These are phyloP conservation scores for Sebastes oblongus DNA, from an alignment of 2,797 vertebrate genomes.

Conservation along the genomic window DNA sequence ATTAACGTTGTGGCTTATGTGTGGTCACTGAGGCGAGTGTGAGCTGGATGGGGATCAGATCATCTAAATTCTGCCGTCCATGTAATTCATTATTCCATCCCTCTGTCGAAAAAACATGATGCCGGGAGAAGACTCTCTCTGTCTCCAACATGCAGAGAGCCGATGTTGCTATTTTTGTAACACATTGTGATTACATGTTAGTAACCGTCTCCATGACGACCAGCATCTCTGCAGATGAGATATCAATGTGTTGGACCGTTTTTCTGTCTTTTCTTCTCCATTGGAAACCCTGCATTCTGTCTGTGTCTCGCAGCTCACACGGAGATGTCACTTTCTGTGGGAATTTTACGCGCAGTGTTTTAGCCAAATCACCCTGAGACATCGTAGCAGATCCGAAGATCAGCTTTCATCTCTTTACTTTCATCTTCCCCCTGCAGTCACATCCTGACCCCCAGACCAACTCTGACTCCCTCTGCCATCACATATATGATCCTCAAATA, in stretches of 20 bases:
- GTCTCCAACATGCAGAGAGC: slow-evolving; percentile 1
- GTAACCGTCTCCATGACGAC: slow-evolving; percentile 63
- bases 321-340: neutral
- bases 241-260: slow-evolving; percentile 9
- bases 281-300: neutral
- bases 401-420: slow-evolving; percentile 58
- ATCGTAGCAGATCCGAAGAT: neutral
- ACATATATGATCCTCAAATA: neutral
- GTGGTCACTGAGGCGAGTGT: slow-evolving; percentile 49
- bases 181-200: slow-evolving; percentile 62
- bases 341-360: neutral
- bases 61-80: slow-evolving; percentile 32
- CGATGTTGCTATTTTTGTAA: slow-evolving; percentile 46
- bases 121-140: slow-evolving; percentile 1
- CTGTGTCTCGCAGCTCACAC: neutral
- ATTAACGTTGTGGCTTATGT: slow-evolving; percentile 50
- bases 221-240: slow-evolving; percentile 58
- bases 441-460: slow-evolving; percentile 23
- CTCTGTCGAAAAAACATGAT: slow-evolving; percentile 25
- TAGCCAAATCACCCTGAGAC: slow-evolving; percentile 24
- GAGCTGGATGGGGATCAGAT: slow-evolving; percentile 47
- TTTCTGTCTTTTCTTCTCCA: slow-evolving; percentile 1
- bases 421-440: slow-evolving; percentile 43
- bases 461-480: slow-evolving; percentile 6
- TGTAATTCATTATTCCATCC: slow-evolving; percentile 55